Evolutionary conservation across 2,797 vertebrate species (phyloP).

Genomic region (Cyprinodon diabolis): DNA sequence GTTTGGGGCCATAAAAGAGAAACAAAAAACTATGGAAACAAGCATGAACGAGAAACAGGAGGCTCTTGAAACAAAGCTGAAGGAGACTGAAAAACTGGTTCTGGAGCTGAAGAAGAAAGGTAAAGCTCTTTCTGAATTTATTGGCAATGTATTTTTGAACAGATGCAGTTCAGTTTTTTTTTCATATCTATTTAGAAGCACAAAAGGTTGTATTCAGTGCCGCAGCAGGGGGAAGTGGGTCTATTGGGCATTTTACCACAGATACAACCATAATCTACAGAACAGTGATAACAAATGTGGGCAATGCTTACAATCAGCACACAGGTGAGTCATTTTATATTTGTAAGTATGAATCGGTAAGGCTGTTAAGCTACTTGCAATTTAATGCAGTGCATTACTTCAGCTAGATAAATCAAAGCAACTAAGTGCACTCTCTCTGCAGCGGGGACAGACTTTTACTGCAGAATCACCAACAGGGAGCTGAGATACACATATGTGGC

Average conservation of each 20-base stretch:
- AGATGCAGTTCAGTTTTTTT: background rate
- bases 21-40: background rate
- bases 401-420: no score
- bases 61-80: conserved; percentile 6
- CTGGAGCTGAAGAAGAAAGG: conserved; percentile 7
- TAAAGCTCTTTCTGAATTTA: background rate
- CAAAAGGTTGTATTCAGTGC: conserved; percentile 16
- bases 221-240: background rate
- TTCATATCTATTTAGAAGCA: background rate
- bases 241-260: background rate
- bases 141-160: background rate
- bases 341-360: no score
- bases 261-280: conserved; percentile 8
- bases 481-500: no score
- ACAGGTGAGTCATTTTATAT: conserved; percentile 11
- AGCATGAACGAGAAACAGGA: no score
- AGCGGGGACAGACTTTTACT: no score
- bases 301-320: conserved; percentile 6
- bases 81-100: conserved; percentile 7
- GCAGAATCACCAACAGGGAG: no score
- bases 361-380: no score
- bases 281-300: conserved; percentile 10
- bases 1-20: conserved; percentile 6
- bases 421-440: no score
- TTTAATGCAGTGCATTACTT: no score